Evolutionary conservation across 2,888 invertebrate species (phyloP), one percentile per base, ranked within the genome.

Genomic region (Craniophora ligustri): DNA sequence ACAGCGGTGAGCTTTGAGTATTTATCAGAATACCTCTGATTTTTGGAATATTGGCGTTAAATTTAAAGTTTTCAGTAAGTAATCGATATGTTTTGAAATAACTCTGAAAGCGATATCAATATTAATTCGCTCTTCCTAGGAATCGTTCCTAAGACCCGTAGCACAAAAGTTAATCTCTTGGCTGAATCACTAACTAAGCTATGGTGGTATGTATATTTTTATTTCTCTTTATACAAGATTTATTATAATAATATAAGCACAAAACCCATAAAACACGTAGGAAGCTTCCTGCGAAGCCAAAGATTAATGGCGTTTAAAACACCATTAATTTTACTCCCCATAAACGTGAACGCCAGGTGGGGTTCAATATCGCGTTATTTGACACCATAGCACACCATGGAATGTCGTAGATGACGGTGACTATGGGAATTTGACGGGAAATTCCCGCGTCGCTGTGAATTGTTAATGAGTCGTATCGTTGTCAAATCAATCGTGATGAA

Each of bases 241-340:
- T 10, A 26, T 26, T 26, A 1, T 5, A 26, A 10, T 1, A 26
- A 8, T 28, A 36, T 18, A 11, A 11, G 7, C 6, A 14, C 5
- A 40, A 23, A 35, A 35, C 23, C 15, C 32, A 54, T 47, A 31
- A 55, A 60, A 47, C n/a, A 39, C 19, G n/a, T 15, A 11, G n/a
- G 28, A 16, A 31, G n/a, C 19, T 7, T n/a, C 14, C 21, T 23
- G 32, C 32, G 40, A 23, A 54, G 32, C 13, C 26, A 45, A 50
- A 58, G 60, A 57, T 50, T 56, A 53, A 61, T 65, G 58, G 58
- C 34, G 36, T 54, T 67, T 61, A 47, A 44, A 63, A 63, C 38
- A 53, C 58, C 72, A 73, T 73, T 65, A 59, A 70, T 73, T 70
- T 60, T 11, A 3, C n/a, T 57, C 36, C 67, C 58, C 36, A 58